These are phyloP conservation scores for Plutomurus gul DNA, from an alignment of 1,140 invertebrate genomes.

Conservation along the genomic window DNA sequence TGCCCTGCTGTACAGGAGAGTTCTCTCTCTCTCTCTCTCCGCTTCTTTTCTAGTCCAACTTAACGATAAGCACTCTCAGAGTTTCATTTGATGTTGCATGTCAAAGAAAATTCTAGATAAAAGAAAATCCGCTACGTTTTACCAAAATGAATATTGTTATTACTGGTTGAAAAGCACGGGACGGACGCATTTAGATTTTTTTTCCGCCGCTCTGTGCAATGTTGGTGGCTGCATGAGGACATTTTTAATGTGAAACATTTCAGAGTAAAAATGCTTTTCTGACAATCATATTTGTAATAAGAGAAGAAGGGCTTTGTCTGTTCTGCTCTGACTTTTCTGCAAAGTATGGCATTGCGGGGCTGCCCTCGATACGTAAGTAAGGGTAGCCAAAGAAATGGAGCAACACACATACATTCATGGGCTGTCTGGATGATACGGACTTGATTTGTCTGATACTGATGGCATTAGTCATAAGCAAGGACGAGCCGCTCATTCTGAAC, in stretches of 20 bases:
- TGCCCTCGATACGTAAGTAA: not conserved
- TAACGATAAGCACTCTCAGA: constrained; percentile 20
- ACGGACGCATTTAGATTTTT: not conserved
- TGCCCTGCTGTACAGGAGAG: not conserved
- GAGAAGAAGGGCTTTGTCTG: too few relatives aligned
- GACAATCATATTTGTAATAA: constrained; percentile 23
- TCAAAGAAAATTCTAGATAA: constrained; percentile 19
- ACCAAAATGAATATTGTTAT: constrained; percentile 18
- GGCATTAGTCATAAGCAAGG: constrained; percentile 25
- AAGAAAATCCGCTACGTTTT: not conserved
- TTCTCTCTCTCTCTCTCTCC: not conserved
- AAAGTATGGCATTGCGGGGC: too few relatives aligned
- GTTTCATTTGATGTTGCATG: constrained; percentile 27
- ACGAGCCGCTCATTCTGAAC: not conserved
- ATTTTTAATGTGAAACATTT: constrained; percentile 20
- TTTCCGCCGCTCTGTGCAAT: not conserved
- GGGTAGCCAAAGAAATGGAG: constrained; percentile 16
- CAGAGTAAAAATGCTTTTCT: constrained; percentile 18
- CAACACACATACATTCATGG: not conserved
- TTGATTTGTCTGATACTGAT: constrained; percentile 25
- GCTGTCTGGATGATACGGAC: not conserved
- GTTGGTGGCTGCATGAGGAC: not conserved
- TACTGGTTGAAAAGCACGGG: not conserved
- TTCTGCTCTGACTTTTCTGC: too few relatives aligned
- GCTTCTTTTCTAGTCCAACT: not conserved